A percentile compares a stretch with the other conserved stretches of the same genome.
Evolutionary conservation across 2,888 invertebrate species (phyloP).

Genomic region (Luperina nickerlii): DNA sequence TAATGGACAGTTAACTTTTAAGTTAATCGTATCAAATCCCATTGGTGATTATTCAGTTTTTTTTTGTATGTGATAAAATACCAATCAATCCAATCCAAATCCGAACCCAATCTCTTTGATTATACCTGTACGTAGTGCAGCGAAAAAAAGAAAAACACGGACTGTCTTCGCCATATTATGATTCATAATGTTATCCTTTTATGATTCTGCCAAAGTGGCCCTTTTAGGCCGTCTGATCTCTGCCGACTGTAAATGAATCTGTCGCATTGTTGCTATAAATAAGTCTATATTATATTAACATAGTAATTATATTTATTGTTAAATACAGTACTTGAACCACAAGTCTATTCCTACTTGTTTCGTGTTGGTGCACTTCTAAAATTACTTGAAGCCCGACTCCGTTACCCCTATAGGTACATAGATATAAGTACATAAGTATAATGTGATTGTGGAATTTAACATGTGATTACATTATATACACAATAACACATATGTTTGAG

Average conservation of each 20-base stretch:
- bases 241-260: conserved; percentile 71
- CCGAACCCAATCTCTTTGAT: no score
- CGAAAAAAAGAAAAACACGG: no score
- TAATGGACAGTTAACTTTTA: no score
- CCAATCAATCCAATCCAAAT: no score
- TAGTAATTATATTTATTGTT: conserved; percentile 81
- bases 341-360: conserved; percentile 86
- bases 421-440: conserved; percentile 74
- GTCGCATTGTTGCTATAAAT: conserved; percentile 74
- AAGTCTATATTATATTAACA: conserved; percentile 76
- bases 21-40: no score
- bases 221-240: neutral
- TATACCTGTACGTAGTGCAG: no score
- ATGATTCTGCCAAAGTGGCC: no score
- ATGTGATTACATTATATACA: conserved; percentile 90
- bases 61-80: no score
- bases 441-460: conserved; percentile 87
- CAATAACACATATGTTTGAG: conserved; percentile 87
- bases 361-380: conserved; percentile 88
- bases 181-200: no score
- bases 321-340: conserved; percentile 85
- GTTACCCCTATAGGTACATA: conserved; percentile 79
- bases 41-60: no score
- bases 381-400: conserved; percentile 84
- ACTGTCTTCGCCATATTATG: no score